These are phyloP conservation scores for Listronotus bonariensis DNA, from an alignment of 1,140 invertebrate species.

Conservation along the genomic window DNA sequence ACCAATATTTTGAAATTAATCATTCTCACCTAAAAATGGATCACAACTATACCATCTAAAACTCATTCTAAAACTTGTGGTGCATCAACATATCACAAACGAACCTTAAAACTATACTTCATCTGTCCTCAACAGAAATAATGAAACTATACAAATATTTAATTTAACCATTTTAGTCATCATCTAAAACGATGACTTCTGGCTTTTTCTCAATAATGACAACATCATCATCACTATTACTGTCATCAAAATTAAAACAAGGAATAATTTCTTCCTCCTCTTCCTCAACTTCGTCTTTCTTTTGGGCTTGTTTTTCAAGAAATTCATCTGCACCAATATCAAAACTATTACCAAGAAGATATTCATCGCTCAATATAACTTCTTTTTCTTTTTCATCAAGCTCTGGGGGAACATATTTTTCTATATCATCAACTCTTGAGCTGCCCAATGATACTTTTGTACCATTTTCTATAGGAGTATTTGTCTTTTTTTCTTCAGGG, in stretches of 20 bases:
- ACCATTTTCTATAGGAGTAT: constrained; percentile 11
- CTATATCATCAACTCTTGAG: constrained; percentile 18
- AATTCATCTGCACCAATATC: constrained; percentile 34
- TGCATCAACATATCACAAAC: constrained; percentile 26
- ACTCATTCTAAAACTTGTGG: not conserved
- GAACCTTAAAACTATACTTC: constrained; percentile 3
- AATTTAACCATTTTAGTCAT: constrained; percentile 27
- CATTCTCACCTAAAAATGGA: not conserved
- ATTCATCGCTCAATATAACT: constrained; percentile 32
- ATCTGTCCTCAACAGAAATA: constrained; percentile 5
- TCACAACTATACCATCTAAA: constrained; percentile 10
- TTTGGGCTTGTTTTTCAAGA: constrained; percentile 24
- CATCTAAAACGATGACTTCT: constrained; percentile 40
- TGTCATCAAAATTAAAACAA: constrained; percentile 26
- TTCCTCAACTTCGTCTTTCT: constrained; percentile 11
- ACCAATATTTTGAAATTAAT: too few relatives aligned
- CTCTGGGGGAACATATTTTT: constrained; percentile 30
- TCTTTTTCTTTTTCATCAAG: constrained; percentile 33
- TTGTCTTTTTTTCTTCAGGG: not conserved
- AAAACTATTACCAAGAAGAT: constrained; percentile 32
- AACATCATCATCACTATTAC: constrained; percentile 33
- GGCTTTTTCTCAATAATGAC: constrained; percentile 37
- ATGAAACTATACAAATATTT: constrained; percentile 27
- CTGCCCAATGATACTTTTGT: not conserved
- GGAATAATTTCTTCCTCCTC: constrained; percentile 20